Evolutionary conservation across 2,888 invertebrate genomes (phyloP), one percentile per base, ranked within the genome.

Genomic region (Barypeithes pellucidus): DNA sequence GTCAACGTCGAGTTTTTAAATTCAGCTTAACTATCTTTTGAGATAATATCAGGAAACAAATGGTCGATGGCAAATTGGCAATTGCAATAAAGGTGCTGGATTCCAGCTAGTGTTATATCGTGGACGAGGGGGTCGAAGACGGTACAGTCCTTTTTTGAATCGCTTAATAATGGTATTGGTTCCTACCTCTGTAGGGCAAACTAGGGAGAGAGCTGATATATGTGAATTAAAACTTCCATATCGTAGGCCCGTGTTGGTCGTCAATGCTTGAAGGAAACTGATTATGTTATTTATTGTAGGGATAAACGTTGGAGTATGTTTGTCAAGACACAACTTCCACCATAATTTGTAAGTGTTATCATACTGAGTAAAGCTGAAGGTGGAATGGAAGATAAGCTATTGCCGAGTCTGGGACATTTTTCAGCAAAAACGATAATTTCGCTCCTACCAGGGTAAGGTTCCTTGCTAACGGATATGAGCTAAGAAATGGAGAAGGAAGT

Each of bases 61-160:
- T n/a, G 2, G 36, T 24, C 12, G 59, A 67, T 18, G 68, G 43
- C 33, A 57, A 54, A n/a, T 60, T 50, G 60, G 60, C 36, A 47
- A 79, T n/a, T 79, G 67, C 20, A 82, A 68, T 9, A 81, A 78
- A 12, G 77, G 57, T 20, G 33, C 54, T 1, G 79, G 78, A 54
- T 81, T 77, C 80, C 80, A 81, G 2, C 76, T 79, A 3, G 45
- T 39, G 1, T 76, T 75, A 71, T 80, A 81, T 71, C 78, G 80
- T 0, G 79, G 77, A 12, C 11, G 65, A 2, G 77, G 57, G 0
- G 79, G 79, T 62, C 36, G 36, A 9, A 8, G 8, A 36, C 36
- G 36, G 9, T 36, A 36, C 36, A 36, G 36, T 2, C 36, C 36
- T 36, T 76, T 77, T 0, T 76, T 14, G 57, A 80, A 80, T 24